Evolutionary conservation across 2,888 invertebrate genomes (phyloP).

Genomic region (Scaptomyza cyrtandrae): DNA sequence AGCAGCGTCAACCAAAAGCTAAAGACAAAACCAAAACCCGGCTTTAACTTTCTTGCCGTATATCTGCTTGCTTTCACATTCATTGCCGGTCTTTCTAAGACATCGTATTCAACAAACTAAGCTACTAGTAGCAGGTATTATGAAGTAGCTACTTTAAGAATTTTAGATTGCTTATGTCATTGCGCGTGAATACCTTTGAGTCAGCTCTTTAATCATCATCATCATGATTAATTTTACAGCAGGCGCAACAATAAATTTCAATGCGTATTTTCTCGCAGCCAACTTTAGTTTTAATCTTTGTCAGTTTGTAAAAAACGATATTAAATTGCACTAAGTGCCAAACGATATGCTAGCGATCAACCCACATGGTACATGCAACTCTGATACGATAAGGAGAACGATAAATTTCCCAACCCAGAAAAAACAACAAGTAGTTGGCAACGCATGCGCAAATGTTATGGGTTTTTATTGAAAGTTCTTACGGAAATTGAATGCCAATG

Average conservation of each 20-base stretch:
- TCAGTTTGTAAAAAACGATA: not conserved
- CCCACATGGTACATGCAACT: not conserved
- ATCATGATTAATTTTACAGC: constrained; percentile 34
- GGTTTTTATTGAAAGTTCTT: constrained; percentile 46
- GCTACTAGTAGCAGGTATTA: not conserved
- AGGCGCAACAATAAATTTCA: constrained; percentile 17
- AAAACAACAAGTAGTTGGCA: constrained; percentile 22
- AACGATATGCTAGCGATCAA: constrained; percentile 20
- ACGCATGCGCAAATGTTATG: constrained; percentile 23
- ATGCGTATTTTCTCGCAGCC: constrained; percentile 28
- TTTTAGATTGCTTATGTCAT: constrained; percentile 13
- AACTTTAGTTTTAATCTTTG: not conserved
- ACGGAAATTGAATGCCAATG: constrained; percentile 60
- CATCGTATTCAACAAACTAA: not conserved
- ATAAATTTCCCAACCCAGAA: constrained; percentile 2
- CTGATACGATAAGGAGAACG: not conserved
- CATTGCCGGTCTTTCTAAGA: not conserved
- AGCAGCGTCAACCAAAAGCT: constrained; percentile 18
- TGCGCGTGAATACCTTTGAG: constrained; percentile 44
- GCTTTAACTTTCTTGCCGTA: constrained; percentile 53
- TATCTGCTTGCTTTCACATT: constrained; percentile 51
- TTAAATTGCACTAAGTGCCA: not conserved
- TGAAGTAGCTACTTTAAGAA: constrained; percentile 19
- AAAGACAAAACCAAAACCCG: constrained; percentile 21
- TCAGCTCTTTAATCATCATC: constrained; percentile 34